Evolutionary conservation across 2,797 vertebrate species (phyloP).

Genomic region (Heteromormyrus szaboi): DNA sequence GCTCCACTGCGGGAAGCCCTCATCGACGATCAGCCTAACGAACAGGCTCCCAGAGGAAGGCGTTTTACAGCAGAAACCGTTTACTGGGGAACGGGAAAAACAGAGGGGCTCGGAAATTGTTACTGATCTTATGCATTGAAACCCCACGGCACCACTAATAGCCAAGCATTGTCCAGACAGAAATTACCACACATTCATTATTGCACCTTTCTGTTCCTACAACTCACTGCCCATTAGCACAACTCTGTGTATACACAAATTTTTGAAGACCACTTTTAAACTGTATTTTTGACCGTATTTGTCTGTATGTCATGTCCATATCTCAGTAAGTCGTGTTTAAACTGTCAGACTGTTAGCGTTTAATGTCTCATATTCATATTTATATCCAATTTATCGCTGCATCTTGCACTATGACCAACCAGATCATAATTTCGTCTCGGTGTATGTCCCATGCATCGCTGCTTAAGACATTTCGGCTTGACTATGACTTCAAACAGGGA

Average conservation of each 20-base stretch:
- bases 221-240: not conserved
- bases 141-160: not conserved
- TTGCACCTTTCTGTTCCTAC: not conserved
- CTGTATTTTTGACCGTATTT: not conserved
- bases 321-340: not conserved
- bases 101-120: not conserved
- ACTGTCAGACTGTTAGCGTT: not conserved
- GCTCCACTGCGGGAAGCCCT: conserved; percentile 32
- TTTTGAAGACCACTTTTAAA: not conserved
- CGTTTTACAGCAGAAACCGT: conserved; percentile 39
- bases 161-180: not conserved
- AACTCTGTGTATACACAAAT: not conserved
- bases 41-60: conserved; percentile 34
- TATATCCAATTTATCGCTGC: not conserved
- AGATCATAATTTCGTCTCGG: not conserved
- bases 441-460: not conserved
- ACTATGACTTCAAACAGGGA: not conserved
- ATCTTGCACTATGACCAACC: not conserved
- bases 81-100: conserved; percentile 9
- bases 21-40: conserved; percentile 37
- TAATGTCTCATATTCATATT: not conserved
- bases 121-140: not conserved
- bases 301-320: not conserved
- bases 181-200: not conserved
- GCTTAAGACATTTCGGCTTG: not conserved